Evolutionary conservation across 2,797 vertebrate species (phyloP).

Genomic region (Meriones psammophilus): DNA sequence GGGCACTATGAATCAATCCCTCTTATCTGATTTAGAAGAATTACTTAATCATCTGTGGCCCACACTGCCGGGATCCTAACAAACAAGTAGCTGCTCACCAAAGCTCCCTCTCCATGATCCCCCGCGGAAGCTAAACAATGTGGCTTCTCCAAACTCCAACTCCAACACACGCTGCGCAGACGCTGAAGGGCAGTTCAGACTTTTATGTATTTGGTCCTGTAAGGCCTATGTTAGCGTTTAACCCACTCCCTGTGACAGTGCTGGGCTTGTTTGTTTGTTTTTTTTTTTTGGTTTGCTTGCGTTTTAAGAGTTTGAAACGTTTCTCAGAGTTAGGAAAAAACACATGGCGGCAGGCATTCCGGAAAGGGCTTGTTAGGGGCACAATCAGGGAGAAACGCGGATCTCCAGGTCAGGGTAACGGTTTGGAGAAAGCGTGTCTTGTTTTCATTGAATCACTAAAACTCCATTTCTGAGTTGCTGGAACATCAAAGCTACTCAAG

Average conservation of each 20-base stretch:
- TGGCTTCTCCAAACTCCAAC: background rate
- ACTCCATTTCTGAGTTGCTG: background rate
- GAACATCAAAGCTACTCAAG: background rate
- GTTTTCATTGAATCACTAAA: constrained; percentile 9
- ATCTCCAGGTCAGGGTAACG: constrained; percentile 53
- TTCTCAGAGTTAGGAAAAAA: constrained; percentile 25
- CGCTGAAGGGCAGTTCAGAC: background rate
- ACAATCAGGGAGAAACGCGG: background rate
- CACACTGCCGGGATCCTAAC: background rate
- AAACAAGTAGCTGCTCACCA: background rate
- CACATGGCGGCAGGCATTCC: constrained; percentile 9
- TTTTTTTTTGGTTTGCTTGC: too few relatives aligned
- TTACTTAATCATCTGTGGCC: background rate
- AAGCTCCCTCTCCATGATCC: background rate
- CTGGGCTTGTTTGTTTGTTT: background rate
- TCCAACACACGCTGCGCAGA: background rate
- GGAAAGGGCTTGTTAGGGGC: constrained; percentile 30
- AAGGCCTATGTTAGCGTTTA: background rate
- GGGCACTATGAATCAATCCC: background rate
- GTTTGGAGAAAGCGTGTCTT: background rate
- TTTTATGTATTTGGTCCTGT: background rate
- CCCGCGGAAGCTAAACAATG: background rate
- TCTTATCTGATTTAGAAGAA: background rate
- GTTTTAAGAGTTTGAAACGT: background rate
- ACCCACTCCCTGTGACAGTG: background rate